A percentile compares a stretch with the other conserved stretches of the same genome.
Evolutionary conservation across 2,113 vertebrate genomes (phyloP).

Genomic region (Jaculus jaculus): DNA sequence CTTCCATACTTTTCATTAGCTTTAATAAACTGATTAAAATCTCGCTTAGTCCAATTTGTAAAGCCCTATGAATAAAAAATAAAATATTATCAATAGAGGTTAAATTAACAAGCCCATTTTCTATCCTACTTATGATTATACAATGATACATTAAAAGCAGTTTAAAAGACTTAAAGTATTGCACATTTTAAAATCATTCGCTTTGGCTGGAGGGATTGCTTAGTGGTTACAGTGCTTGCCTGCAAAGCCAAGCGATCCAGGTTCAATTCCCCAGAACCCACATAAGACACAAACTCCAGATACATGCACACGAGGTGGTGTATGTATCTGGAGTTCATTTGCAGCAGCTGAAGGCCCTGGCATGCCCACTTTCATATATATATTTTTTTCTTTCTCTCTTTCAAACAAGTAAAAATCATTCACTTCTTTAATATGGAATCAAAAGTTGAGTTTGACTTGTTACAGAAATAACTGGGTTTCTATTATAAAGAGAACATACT

Average conservation of each 20-base stretch:
- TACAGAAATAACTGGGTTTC: slow-evolving; percentile 57
- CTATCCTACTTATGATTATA: slow-evolving; percentile 44
- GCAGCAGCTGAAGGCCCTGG: too few relatives aligned
- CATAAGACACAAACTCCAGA: too few relatives aligned
- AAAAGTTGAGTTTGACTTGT: slow-evolving; percentile 26
- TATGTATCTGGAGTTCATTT: too few relatives aligned
- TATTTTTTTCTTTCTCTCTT: too few relatives aligned
- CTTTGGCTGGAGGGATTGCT: too few relatives aligned
- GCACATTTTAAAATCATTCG: neutral
- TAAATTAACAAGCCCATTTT: slow-evolving; percentile 57
- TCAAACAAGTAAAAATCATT: neutral
- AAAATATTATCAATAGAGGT: slow-evolving; percentile 36
- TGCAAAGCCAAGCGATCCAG: too few relatives aligned
- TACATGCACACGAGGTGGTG: too few relatives aligned
- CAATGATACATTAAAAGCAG: slow-evolving; percentile 21
- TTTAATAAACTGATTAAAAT: slow-evolving; percentile 96
- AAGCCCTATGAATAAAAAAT: slow-evolving; percentile 87
- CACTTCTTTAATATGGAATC: neutral
- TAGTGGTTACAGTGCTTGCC: too few relatives aligned
- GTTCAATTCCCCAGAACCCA: too few relatives aligned
- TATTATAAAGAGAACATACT: slow-evolving; percentile 35
- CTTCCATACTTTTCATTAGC: slow-evolving; percentile 94
- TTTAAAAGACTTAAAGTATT: slow-evolving; percentile 39
- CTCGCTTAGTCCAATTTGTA: slow-evolving; percentile 94
- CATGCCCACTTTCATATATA: too few relatives aligned